These are phyloP conservation scores for Toxostoma redivivum DNA, from an alignment of 2,113 vertebrate species.

Conservation along the genomic window DNA sequence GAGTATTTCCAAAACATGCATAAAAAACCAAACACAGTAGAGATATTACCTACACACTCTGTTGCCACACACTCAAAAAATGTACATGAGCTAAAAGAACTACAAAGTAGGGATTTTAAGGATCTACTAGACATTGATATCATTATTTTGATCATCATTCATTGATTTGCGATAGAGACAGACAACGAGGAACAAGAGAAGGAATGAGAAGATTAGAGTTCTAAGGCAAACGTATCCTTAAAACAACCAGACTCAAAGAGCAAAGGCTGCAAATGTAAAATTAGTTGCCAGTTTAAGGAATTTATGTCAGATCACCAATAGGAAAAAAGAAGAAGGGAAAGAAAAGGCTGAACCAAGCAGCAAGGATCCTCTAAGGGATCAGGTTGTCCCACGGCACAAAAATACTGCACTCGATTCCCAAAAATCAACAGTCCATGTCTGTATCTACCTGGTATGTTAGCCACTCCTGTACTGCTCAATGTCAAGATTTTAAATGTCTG, in stretches of 20 bases:
- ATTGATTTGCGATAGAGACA: background rate
- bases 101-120: background rate
- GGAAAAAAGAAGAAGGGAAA: background rate
- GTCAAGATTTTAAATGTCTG: background rate
- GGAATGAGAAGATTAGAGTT: background rate
- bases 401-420: background rate
- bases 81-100: background rate
- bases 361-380: background rate
- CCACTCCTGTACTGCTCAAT: background rate
- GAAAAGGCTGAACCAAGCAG: background rate
- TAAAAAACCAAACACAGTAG: fast-evolving
- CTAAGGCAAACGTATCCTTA: background rate
- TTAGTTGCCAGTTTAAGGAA: background rate
- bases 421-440: background rate
- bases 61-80: background rate
- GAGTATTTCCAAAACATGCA: background rate
- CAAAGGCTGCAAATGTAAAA: background rate
- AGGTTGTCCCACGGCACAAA: background rate
- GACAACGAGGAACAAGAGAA: background rate
- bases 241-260: background rate
- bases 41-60: background rate
- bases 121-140: background rate
- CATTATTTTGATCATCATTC: background rate
- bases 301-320: background rate
- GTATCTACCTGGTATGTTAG: background rate